Evolutionary conservation across 2,888 invertebrate genomes (phyloP).

Genomic region (Leptura quadrifasciata): DNA sequence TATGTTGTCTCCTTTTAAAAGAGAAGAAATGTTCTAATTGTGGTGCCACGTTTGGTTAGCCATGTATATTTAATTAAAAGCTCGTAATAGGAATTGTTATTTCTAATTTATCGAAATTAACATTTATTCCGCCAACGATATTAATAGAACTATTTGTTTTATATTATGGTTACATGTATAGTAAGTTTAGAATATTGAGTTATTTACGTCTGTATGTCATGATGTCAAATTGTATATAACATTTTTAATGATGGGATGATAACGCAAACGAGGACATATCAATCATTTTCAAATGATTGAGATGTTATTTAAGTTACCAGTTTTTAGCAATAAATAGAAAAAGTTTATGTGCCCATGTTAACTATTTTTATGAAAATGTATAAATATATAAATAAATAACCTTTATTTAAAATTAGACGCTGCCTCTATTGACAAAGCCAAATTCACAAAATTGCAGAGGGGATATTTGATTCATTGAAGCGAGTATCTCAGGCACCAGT

Average conservation of each 20-base stretch:
- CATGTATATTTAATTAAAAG: neutral
- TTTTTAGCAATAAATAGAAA: neutral
- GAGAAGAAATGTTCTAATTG: conserved; percentile 92
- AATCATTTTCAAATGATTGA: too few relatives aligned
- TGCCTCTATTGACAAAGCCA: too few relatives aligned
- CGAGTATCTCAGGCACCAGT: too few relatives aligned
- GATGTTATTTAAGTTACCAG: too few relatives aligned
- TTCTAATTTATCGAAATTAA: neutral
- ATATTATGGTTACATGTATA: neutral
- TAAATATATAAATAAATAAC: neutral
- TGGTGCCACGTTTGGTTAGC: conserved; percentile 82
- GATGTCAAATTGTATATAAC: too few relatives aligned
- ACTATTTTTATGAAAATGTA: neutral
- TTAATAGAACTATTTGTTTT: neutral
- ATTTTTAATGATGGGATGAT: too few relatives aligned
- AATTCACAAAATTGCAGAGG: too few relatives aligned
- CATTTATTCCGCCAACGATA: neutral
- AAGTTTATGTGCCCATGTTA: neutral
- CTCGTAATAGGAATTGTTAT: neutral
- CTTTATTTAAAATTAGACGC: too few relatives aligned
- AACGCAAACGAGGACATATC: too few relatives aligned
- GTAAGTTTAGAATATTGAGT: neutral
- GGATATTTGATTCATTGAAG: too few relatives aligned
- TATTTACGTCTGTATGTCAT: too few relatives aligned
- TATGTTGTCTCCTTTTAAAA: conserved; percentile 90